phyloP scores from a whole-genome alignment of 2,113 vertebrate species.

The Nothocercus julius region DNA sequence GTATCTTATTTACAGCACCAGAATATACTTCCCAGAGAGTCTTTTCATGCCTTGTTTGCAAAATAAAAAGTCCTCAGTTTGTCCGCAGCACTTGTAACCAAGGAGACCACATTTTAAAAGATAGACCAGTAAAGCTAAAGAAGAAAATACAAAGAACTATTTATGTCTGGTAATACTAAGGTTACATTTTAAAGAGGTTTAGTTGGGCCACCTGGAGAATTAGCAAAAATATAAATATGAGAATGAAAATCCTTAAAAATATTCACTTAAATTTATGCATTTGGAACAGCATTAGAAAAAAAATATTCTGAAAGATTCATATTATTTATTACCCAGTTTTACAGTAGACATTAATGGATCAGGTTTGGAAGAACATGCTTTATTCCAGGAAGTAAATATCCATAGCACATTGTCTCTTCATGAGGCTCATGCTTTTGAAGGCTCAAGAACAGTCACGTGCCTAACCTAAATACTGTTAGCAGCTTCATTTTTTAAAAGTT shows the following conservation, averaged over 20 bases:
- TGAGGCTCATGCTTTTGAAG: fast-evolving
- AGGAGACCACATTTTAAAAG: neutral
- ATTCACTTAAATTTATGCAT: neutral
- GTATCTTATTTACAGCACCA: neutral
- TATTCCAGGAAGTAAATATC: too few species aligned
- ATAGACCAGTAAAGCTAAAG: neutral
- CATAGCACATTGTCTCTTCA: neutral
- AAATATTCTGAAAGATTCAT: neutral
- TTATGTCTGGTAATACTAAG: neutral
- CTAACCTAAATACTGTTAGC: neutral
- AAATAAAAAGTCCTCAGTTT: neutral
- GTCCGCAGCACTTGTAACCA: neutral
- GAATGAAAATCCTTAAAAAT: neutral
- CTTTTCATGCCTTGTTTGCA: neutral
- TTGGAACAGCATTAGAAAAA: neutral
- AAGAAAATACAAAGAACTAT: neutral
- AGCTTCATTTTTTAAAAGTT: neutral
- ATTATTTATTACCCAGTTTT: neutral
- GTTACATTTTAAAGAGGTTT: neutral
- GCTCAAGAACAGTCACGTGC: neutral
- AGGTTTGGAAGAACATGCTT: neutral
- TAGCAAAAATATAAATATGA: neutral
- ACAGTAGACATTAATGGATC: neutral
- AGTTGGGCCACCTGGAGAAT: neutral
- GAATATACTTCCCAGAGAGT: neutral